Percentiles rank a stretch among this genome's conserved stretches.
phyloP scores from a whole-genome alignment of 2,797 vertebrate species.

The Gallirallus australis region DNA sequence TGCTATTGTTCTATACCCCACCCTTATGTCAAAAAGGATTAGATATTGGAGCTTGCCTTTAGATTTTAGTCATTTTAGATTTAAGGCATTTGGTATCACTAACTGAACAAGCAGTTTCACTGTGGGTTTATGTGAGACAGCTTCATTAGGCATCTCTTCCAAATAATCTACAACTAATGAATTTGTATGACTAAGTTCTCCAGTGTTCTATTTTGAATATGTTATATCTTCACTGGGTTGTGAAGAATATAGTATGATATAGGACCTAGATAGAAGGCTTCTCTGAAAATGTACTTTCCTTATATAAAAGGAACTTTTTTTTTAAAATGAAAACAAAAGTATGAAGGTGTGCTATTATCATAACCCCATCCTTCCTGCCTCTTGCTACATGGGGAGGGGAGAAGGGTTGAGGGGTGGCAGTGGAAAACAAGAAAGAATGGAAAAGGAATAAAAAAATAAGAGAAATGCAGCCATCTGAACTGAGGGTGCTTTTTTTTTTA shows the following conservation, averaged over 20 bases:
- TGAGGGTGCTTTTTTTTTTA: not conserved
- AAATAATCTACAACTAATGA: not conserved
- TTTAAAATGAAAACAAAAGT: not conserved
- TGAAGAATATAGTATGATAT: not conserved
- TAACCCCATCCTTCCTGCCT: not conserved
- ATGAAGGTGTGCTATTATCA: accelerated
- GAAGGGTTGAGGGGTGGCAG: too few relatives aligned
- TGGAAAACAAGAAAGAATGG: not conserved
- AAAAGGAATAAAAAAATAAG: not conserved
- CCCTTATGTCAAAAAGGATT: constrained; percentile 2
- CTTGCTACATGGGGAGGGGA: accelerated
- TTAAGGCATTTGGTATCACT: not conserved
- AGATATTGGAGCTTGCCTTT: not conserved
- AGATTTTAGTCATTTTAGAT: not conserved
- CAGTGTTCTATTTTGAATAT: not conserved
- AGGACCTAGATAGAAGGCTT: not conserved
- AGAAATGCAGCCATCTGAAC: not conserved
- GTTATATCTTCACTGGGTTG: not conserved
- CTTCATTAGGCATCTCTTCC: not conserved
- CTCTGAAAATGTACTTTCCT: not conserved
- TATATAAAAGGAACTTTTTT: not conserved
- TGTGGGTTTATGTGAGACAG: not conserved
- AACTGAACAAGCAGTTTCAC: not conserved
- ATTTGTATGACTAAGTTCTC: not conserved
- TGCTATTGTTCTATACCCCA: not conserved